A percentile compares a stretch with the other conserved stretches of the same genome.
Conservation (phyloP, 1,140 invertebrate species). For the Caerostris extrusa region DNA sequence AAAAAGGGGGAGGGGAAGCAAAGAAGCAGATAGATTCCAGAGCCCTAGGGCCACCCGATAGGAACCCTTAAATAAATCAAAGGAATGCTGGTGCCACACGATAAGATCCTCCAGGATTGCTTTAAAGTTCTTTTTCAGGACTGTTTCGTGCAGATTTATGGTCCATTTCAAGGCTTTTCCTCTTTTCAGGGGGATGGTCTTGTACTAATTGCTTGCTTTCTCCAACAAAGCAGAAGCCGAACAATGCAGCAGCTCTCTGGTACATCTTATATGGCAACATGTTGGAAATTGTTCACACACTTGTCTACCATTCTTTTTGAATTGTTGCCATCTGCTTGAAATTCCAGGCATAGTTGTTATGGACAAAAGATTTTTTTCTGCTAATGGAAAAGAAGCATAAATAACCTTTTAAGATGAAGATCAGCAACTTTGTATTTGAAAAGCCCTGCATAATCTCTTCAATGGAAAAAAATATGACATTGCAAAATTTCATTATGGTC, state of each 20-base stretch:
- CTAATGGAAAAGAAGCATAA: not conserved
- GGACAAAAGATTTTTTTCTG: not conserved
- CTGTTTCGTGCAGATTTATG: conserved; percentile 47
- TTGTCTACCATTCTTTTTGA: not conserved
- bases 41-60: not conserved
- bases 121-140: conserved; percentile 66
- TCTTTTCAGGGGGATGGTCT: not conserved
- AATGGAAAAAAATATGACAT: too few species aligned
- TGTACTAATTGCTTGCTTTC: conserved; percentile 40
- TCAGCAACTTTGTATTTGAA: too few species aligned
- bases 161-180: not conserved
- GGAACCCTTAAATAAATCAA: conserved; percentile 69
- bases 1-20: not conserved
- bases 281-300: conserved; percentile 14
- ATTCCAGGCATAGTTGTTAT: not conserved
- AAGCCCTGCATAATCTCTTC: too few species aligned
- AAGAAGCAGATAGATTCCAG: not conserved
- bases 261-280: not conserved
- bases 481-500: too few species aligned
- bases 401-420: not conserved
- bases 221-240: conserved; percentile 14
- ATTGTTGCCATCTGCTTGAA: not conserved
- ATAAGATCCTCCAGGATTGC: conserved; percentile 66
- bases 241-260: not conserved
- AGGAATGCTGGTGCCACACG: conserved; percentile 55